Base-by-base conservation (phyloP, 2,797 vertebrate genomes). In the Trematomus bernacchii region DNA sequence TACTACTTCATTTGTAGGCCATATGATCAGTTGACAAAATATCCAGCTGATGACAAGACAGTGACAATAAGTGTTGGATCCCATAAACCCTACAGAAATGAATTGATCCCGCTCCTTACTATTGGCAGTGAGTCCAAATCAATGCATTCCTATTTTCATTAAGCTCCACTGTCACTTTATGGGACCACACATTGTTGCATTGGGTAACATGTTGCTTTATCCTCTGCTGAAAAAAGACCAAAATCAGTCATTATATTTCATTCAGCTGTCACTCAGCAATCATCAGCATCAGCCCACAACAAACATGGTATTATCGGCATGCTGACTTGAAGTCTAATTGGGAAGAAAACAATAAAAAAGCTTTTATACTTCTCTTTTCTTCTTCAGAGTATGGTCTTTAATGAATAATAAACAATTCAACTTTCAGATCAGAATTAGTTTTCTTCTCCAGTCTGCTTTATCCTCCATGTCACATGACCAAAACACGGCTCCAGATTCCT, bases 401-500 rank as follows among this genome's bases (percentile, higher is more conserved):
- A 44, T 21, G 14, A 74, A 55, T 47, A 67, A 62, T 33, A 18
- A 72, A 58, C 51, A 27, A 40, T n/a, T 69, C 52, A 43, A 4
- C 6, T 4, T 76, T 71, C 21, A 44, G 10, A 60, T 54, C 37
- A 37, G 43, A 55, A 52, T 71, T 23, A 2, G 0, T 52, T 71
- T 62, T 71, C 48, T 59, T 66, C 55, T 57, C 52, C 66, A 55
- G 48, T 69, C 77, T 84, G 72, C 76, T 82, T 70, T 21, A 19
- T 73, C 66, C 75, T 74, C 66, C 76, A 58, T 33, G 64, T 86
- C 65, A 74, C 15, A 30, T 82, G 83, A 85, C 76, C 77, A 71
- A 81, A 84, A 63, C 58, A 10, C 9, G 42, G 66, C 83, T 85
- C 55, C 73, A 73, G 71, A 67, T 73, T 79, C 51, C 60, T 83